Evolutionary conservation across 2,888 invertebrate species (phyloP).

Genomic region (Piscicola geometra): DNA sequence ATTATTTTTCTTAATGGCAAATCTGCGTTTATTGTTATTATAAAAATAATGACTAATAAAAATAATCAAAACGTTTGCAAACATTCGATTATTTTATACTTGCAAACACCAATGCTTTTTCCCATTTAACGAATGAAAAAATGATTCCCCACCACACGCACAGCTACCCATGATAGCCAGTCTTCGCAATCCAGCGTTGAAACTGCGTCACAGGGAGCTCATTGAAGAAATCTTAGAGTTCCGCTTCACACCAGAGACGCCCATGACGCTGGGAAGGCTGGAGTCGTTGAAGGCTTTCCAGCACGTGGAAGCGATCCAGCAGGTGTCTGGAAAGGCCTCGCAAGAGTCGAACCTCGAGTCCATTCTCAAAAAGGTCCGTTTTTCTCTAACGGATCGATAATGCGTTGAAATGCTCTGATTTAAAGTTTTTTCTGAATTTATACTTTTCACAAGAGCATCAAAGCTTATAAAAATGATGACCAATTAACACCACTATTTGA

Average conservation of each 20-base stretch:
- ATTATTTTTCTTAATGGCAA: too few species aligned
- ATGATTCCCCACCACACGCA: not conserved
- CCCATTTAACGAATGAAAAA: too few species aligned
- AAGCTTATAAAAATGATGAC: not conserved
- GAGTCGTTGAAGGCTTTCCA: slow-evolving; percentile 72
- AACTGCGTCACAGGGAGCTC: slow-evolving; percentile 76
- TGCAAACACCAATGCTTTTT: too few species aligned
- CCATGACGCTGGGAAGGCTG: slow-evolving; percentile 66
- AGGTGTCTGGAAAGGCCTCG: slow-evolving; percentile 79
- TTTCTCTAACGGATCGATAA: not conserved
- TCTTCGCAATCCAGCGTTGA: slow-evolving; percentile 73
- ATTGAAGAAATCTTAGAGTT: slow-evolving; percentile 69
- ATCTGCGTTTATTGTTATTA: too few species aligned
- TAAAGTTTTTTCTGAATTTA: slow-evolving; percentile 5
- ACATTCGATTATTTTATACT: too few species aligned
- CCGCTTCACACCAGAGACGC: slow-evolving; percentile 69
- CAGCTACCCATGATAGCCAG: slow-evolving; percentile 69
- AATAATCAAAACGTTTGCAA: too few species aligned
- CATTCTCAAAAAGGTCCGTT: slow-evolving; percentile 68
- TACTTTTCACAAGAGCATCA: not conserved
- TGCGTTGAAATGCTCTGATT: not conserved
- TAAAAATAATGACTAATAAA: too few species aligned
- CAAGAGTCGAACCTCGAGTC: slow-evolving; percentile 78
- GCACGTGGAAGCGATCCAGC: slow-evolving; percentile 70
- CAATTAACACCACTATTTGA: too few species aligned